phyloP scores from a whole-genome alignment of 2,888 invertebrate species.

The Drosophila flavopinicola region DNA sequence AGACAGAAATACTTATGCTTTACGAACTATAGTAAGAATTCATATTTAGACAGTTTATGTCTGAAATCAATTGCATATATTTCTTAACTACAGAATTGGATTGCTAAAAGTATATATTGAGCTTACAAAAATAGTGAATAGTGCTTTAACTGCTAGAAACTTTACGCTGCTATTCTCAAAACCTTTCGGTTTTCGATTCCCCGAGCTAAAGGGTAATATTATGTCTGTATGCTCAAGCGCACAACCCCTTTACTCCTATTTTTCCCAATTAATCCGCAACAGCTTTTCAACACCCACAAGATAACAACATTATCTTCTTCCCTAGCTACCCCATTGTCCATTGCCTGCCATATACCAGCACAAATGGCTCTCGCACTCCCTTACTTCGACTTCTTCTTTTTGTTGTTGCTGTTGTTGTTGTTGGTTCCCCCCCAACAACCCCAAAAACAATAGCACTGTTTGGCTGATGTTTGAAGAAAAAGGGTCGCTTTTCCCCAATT shows the following conservation, averaged over 20 bases:
- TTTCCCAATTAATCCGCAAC: conserved; percentile 12
- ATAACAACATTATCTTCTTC: conserved; percentile 39
- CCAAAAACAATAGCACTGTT: conserved; percentile 30
- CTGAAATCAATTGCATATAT: background rate
- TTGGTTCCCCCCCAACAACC: conserved; percentile 28
- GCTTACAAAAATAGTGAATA: background rate
- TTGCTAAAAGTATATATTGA: background rate
- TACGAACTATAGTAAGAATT: no score
- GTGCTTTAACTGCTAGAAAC: no score
- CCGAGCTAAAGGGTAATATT: background rate
- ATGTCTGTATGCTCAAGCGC: background rate
- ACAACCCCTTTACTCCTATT: background rate
- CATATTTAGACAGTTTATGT: background rate
- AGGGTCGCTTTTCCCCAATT: conserved; percentile 54
- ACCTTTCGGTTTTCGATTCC: background rate
- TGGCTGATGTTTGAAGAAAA: conserved; percentile 6
- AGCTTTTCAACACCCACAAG: conserved; percentile 41
- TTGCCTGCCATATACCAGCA: no score
- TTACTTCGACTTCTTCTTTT: background rate
- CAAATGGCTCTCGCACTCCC: background rate
- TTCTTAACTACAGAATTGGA: background rate
- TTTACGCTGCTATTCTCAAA: background rate
- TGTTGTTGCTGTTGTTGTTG: no score
- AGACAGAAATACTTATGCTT: no score
- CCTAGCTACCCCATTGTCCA: conserved; percentile 17